Percentiles rank a stretch among this genome's conserved stretches.
Evolutionary conservation across 2,113 vertebrate species (phyloP).

Genomic region (Forbesichthys agassizii): DNA sequence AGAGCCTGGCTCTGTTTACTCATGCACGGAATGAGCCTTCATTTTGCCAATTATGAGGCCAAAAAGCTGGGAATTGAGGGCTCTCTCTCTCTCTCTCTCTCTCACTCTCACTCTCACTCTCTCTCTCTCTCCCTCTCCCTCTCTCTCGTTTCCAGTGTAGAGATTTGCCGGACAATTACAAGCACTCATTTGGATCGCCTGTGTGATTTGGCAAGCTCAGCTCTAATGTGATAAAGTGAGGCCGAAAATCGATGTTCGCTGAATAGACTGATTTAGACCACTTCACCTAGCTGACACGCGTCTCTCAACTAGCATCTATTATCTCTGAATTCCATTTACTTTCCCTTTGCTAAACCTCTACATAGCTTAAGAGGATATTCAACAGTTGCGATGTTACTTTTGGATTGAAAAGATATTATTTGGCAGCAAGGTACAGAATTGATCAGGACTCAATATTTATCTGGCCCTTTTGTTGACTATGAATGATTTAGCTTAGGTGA

Average conservation of each 20-base stretch:
- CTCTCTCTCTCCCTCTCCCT: constrained; percentile 5
- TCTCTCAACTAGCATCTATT: neutral
- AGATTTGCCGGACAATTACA: constrained; percentile 2
- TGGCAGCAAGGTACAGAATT: no score
- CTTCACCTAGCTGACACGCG: neutral
- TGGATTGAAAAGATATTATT: no score
- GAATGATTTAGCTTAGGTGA: no score
- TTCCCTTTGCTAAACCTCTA: neutral
- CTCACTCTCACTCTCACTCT: no score
- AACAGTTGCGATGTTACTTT: no score
- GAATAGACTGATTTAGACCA: neutral
- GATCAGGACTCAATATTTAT: no score
- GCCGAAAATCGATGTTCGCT: neutral
- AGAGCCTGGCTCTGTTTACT: constrained; percentile 32
- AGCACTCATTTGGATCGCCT: neutral
- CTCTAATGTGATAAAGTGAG: neutral
- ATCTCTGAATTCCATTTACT: neutral
- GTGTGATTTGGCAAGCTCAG: neutral
- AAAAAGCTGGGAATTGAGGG: neutral
- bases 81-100: constrained; percentile 5
- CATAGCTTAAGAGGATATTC: no score
- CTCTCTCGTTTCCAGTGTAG: neutral
- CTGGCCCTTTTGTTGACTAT: no score
- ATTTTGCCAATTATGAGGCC: constrained; percentile 15
- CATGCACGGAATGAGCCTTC: constrained; percentile 25